Evolutionary conservation across 2,797 vertebrate genomes (phyloP).

Genomic region (Rhinogobio ventralis): DNA sequence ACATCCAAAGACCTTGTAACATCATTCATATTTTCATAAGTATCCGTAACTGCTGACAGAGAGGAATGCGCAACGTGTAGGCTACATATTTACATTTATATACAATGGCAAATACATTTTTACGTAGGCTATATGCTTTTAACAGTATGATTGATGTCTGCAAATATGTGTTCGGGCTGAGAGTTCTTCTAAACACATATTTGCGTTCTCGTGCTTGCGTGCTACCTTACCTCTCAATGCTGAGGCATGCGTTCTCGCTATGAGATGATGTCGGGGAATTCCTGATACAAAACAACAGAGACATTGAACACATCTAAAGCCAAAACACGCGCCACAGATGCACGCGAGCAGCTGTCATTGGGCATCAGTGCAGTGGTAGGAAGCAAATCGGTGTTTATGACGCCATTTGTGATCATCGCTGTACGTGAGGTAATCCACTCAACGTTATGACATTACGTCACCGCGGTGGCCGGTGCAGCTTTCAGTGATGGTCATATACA

Average conservation of each 20-base stretch:
- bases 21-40: not conserved
- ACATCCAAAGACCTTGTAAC: conserved; percentile 7
- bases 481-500: not conserved
- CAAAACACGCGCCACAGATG: not conserved
- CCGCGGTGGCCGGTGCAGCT: not conserved
- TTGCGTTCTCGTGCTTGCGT: not conserved
- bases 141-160: not conserved
- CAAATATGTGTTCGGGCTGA: not conserved
- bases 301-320: not conserved
- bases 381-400: not conserved
- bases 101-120: not conserved
- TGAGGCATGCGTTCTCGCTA: not conserved
- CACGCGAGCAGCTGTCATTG: not conserved
- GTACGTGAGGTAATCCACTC: not conserved
- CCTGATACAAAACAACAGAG: not conserved
- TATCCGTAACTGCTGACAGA: not conserved
- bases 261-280: not conserved
- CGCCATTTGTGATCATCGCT: conserved; percentile 15
- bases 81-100: no score
- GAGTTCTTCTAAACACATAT: not conserved
- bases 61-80: not conserved
- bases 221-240: conserved; percentile 1
- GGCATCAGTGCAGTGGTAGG: not conserved
- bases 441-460: not conserved
- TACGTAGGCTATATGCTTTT: not conserved